phyloP scores from a whole-genome alignment of 2,888 invertebrate species.

The Aporophyla nigra region DNA sequence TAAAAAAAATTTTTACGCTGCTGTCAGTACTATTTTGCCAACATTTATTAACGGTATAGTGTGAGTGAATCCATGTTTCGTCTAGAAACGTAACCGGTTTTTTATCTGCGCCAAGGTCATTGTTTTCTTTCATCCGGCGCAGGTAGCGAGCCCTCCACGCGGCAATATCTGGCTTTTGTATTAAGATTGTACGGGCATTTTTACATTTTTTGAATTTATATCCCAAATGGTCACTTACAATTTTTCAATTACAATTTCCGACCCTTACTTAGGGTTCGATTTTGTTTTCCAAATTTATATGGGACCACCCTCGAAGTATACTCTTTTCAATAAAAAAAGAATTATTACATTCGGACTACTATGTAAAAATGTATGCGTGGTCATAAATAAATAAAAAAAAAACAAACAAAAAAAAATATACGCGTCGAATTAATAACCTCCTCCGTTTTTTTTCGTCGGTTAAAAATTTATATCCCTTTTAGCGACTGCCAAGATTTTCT shows the following conservation, averaged over 20 bases:
- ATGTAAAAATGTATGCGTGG: too few species aligned
- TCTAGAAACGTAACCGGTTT: not conserved
- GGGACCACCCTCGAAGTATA: too few species aligned
- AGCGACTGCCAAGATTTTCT: not conserved
- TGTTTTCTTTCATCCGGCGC: constrained; percentile 36
- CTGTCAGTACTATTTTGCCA: not conserved
- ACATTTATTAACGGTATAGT: not conserved
- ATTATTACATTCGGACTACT: too few species aligned
- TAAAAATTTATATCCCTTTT: not conserved
- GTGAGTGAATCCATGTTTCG: not conserved
- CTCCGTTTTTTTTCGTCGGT: too few species aligned
- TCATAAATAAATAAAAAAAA: too few species aligned
- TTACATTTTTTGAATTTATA: not conserved
- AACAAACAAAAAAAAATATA: too few species aligned
- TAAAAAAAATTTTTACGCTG: not conserved
- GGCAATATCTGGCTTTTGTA: not conserved
- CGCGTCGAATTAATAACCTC: too few species aligned
- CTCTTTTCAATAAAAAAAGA: too few species aligned
- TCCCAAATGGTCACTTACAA: not conserved
- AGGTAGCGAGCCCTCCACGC: not conserved
- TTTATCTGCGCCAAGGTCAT: not conserved
- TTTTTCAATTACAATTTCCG: too few species aligned
- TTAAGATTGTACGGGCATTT: not conserved
- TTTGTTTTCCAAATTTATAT: too few species aligned
- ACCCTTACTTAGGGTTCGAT: too few species aligned